phyloP scores from a whole-genome alignment of 2,888 invertebrate genomes.

The Drosophila niveifrons region DNA sequence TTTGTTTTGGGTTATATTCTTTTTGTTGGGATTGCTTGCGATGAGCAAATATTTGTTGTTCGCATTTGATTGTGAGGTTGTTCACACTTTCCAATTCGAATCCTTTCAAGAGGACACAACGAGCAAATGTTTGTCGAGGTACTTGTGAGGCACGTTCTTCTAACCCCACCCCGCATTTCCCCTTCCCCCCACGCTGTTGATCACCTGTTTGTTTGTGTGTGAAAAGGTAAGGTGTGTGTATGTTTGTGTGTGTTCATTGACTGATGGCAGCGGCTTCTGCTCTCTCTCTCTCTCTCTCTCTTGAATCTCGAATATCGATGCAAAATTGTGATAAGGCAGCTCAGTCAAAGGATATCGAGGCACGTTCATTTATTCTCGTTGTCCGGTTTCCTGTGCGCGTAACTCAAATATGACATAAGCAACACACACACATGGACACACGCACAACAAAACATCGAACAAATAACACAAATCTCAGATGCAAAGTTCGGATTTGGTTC shows the following conservation, averaged over 20 bases:
- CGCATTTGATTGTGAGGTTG: slow-evolving; percentile 65
- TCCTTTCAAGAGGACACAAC: slow-evolving; percentile 35
- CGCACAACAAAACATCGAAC: slow-evolving; percentile 6
- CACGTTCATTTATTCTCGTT: slow-evolving; percentile 65
- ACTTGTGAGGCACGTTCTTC: slow-evolving; percentile 67
- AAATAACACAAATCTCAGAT: slow-evolving; percentile 41
- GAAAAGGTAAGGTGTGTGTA: background rate
- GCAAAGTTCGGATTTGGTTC: slow-evolving; percentile 57
- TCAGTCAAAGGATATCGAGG: slow-evolving; percentile 58
- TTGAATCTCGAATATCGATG: slow-evolving; percentile 51
- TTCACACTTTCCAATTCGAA: slow-evolving; percentile 44
- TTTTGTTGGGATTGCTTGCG: background rate
- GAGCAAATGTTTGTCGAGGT: slow-evolving; percentile 65
- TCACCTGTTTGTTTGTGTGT: background rate
- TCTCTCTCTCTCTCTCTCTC: slow-evolving; percentile 14
- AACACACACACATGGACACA: slow-evolving; percentile 20
- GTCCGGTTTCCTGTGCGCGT: slow-evolving; percentile 50
- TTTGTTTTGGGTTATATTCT: background rate
- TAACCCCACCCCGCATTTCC: background rate
- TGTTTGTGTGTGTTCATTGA: slow-evolving; percentile 60
- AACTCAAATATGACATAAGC: slow-evolving; percentile 56
- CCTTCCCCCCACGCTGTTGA: background rate
- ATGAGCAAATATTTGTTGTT: slow-evolving; percentile 64
- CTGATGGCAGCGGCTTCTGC: slow-evolving; percentile 57
- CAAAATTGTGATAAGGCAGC: slow-evolving; percentile 53